Base-by-base conservation (phyloP, 2,113 vertebrate genomes). In the Corynorhinus townsendii region DNA sequence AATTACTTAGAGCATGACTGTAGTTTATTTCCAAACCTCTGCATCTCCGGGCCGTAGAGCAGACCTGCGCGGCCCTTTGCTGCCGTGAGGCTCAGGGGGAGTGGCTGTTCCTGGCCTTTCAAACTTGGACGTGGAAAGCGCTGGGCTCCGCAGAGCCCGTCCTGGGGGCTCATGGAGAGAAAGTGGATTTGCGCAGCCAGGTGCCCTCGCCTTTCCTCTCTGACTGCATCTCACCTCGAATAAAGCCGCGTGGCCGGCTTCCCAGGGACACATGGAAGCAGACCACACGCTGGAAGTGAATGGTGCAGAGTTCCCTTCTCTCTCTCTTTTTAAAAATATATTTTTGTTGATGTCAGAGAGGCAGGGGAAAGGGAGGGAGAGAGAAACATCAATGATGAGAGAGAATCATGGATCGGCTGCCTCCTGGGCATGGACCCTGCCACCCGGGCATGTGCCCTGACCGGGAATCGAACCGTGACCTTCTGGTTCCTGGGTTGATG, bases 1-100 rank as follows among this genome's bases (percentile, higher is more conserved):
- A 89, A 97, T 97, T 93, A 96, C 95, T 93, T 81, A 86, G 90
- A 95, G 82, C 64, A 7, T 54, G 72, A 54, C 80, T 96, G 75
- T 88, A 69, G 76, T 93, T 77, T 24, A 49, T 91, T 91, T 90
- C 81, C 69, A 93, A 10, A 56, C 43, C 33, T 76, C 72, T 7
- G n/a, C 72, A 7, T 71, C 86, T 76, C 85, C 47, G 10, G 54
- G 76, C 71, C 16, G 19, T 1, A 33, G 26, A 54, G 68, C 33
- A 90, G 72, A 72, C 15, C 7, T 4, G 17, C 1, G 10, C 64
- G 90, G 68, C 73, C 45, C 30, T 77, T 22, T 4, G 76, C 85
- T 71, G 81, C 12, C 0, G 72, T 2, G 2, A 66, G 64, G 30
- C 10, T 79, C 66, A 49, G 19, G 66, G 38, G 16, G 7, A 6